These are phyloP conservation scores for Anolis carolinensis DNA, from an alignment of 2,113 vertebrate species.

Conservation along the genomic window DNA sequence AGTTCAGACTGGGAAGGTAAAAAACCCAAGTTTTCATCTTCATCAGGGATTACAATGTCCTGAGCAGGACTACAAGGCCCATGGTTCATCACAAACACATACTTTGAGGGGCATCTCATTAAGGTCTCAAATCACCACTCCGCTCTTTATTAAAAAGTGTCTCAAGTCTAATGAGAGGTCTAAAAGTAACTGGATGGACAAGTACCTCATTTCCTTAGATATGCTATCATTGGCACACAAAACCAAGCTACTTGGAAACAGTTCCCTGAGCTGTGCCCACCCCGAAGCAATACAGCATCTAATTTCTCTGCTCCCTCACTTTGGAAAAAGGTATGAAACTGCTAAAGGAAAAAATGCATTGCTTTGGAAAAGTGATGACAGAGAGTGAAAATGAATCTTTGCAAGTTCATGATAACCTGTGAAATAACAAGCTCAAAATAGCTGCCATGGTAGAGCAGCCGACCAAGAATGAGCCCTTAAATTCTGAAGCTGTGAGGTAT, in stretches of 20 bases:
- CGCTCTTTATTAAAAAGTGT: background rate
- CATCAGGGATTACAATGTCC: too few species aligned
- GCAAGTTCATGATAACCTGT: constrained; percentile 53
- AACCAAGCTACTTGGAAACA: background rate
- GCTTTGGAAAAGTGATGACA: constrained; percentile 20
- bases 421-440: constrained; percentile 40
- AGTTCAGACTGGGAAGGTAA: too few species aligned
- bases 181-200: background rate
- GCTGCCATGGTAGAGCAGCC: constrained; percentile 49
- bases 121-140: background rate
- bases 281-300: background rate
- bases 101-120: background rate
- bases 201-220: background rate
- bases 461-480: constrained; percentile 27
- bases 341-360: background rate
- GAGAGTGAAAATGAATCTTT: constrained; percentile 41
- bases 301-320: background rate
- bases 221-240: background rate
- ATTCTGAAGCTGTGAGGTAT: constrained; percentile 30
- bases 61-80: too few species aligned
- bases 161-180: background rate
- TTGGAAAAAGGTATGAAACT: constrained; percentile 27
- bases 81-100: too few species aligned
- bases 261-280: background rate
- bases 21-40: too few species aligned